phyloP scores from a whole-genome alignment of 2,797 vertebrate species.

The Simalia tracyae region DNA sequence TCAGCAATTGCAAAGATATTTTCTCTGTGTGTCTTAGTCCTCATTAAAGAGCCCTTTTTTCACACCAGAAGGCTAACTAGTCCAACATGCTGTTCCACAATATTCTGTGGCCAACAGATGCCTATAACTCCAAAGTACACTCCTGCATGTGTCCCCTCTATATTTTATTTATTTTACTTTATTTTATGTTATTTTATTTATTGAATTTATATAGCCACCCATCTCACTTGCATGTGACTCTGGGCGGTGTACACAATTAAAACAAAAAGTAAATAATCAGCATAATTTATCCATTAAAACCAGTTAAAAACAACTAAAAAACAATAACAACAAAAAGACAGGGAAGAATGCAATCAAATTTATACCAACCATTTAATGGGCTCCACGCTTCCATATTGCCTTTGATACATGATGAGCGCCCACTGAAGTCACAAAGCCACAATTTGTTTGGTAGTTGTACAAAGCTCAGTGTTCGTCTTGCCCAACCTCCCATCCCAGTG shows the following conservation, averaged over 20 bases:
- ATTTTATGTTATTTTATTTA: neutral
- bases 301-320: neutral
- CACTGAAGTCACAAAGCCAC: neutral
- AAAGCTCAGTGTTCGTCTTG: neutral
- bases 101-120: neutral
- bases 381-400: neutral
- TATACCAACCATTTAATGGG: neutral
- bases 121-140: neutral
- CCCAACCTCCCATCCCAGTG: neutral
- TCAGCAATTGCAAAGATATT: neutral
- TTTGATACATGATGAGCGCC: neutral
- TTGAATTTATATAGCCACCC: neutral
- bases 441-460: neutral
- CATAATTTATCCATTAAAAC: neutral
- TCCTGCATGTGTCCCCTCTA: too few relatives aligned
- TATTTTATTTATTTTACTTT: too few relatives aligned
- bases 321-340: neutral
- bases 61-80: neutral
- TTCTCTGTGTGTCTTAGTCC: neutral
- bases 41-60: neutral
- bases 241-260: neutral
- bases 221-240: neutral
- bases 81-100: neutral
- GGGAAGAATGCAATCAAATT: neutral
- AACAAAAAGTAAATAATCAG: neutral